Percentiles rank a stretch among this genome's conserved stretches.
Evolutionary conservation across 2,888 invertebrate species (phyloP).

Genomic region (Lycia hirtaria): DNA sequence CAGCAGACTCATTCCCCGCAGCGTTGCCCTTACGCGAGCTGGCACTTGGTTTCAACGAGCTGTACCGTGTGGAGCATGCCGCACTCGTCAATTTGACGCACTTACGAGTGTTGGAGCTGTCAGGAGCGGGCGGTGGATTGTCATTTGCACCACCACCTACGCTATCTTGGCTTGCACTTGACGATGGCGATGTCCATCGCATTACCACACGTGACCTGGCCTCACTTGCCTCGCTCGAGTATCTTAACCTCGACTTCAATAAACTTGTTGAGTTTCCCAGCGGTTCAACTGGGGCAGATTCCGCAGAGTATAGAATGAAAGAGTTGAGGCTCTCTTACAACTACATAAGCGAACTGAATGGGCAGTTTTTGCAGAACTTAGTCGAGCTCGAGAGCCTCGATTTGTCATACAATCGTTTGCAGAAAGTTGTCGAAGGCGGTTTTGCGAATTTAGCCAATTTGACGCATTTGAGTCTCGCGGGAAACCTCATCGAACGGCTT

Average conservation of each 20-base stretch:
- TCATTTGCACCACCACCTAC: conserved; percentile 88
- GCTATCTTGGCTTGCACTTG: conserved; percentile 91
- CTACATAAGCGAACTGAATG: conserved; percentile 87
- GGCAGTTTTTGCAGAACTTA: conserved; percentile 88
- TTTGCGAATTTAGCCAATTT: conserved; percentile 90
- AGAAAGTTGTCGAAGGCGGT: conserved; percentile 85
- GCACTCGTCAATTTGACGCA: conserved; percentile 88
- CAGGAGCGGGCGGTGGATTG: conserved; percentile 90
- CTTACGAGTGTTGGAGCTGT: conserved; percentile 92
- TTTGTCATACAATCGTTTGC: conserved; percentile 90
- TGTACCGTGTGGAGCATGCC: conserved; percentile 89
- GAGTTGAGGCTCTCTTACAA: conserved; percentile 93
- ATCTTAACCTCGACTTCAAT: conserved; percentile 94
- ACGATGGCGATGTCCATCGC: conserved; percentile 90
- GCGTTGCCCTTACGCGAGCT: conserved; percentile 92
- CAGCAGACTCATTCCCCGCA: conserved; percentile 87
- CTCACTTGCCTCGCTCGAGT: conserved; percentile 88
- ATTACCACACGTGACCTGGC: conserved; percentile 87
- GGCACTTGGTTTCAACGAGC: conserved; percentile 93
- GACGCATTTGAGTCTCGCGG: conserved; percentile 90
- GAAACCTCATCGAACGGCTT: conserved; percentile 89
- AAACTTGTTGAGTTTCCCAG: conserved; percentile 89
- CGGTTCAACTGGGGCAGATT: conserved; percentile 65
- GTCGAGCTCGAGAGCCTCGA: conserved; percentile 89
- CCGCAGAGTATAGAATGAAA: conserved; percentile 84